A percentile compares a stretch with the other conserved stretches of the same genome.
These are phyloP conservation scores for Folsomia manolachei DNA, from an alignment of 2,888 invertebrate species.

Conservation along the genomic window DNA sequence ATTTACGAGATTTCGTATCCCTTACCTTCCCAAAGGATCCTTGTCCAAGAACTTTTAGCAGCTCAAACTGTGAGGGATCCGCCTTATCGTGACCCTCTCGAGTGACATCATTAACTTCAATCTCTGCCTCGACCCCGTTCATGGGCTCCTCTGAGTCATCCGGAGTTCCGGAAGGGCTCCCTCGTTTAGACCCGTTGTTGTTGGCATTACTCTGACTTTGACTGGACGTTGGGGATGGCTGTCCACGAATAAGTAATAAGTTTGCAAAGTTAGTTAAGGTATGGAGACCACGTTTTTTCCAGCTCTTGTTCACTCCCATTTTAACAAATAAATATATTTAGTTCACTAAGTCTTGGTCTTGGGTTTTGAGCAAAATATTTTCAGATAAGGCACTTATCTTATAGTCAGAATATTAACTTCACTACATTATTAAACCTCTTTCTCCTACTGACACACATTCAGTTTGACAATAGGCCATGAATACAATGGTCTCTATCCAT, in stretches of 20 bases:
- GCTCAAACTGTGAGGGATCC: conserved; percentile 93
- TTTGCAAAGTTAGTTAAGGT: not conserved
- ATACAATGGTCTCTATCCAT: too few relatives aligned
- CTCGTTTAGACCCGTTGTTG: conserved; percentile 25
- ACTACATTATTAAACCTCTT: too few relatives aligned
- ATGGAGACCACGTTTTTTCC: not conserved
- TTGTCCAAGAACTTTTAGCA: conserved; percentile 93
- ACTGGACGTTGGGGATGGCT: conserved; percentile 38
- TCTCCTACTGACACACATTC: too few relatives aligned
- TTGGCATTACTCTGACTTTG: conserved; percentile 26
- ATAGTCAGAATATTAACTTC: too few relatives aligned
- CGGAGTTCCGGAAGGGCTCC: conserved; percentile 34
- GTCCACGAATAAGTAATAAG: not conserved
- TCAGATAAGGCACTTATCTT: too few relatives aligned
- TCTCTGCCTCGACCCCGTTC: conserved; percentile 62
- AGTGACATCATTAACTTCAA: conserved; percentile 87
- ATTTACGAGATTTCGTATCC: not conserved
- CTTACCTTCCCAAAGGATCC: conserved; percentile 94
- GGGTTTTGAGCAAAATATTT: too few relatives aligned
- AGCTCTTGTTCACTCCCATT: not conserved
- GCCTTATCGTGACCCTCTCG: conserved; percentile 93
- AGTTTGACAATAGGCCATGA: too few relatives aligned
- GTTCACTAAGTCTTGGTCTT: too few relatives aligned
- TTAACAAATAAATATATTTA: too few relatives aligned
- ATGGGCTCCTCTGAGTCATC: conserved; percentile 48